Evolutionary conservation across 1,140 invertebrate species (phyloP).

Genomic region (Cherax quadricarinatus): DNA sequence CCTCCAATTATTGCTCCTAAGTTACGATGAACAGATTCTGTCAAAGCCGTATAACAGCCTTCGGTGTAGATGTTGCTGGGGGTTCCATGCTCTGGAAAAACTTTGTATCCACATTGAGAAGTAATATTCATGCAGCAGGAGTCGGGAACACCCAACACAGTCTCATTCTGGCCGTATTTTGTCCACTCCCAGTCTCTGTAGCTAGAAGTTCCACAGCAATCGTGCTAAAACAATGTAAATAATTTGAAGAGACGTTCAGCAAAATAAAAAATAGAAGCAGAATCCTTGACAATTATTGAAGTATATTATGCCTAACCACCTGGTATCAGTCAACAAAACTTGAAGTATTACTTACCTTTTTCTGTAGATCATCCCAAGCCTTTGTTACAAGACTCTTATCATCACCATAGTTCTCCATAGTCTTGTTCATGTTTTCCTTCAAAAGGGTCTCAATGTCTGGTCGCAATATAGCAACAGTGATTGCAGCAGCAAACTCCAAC

Average conservation of each 20-base stretch:
- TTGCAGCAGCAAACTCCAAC: slow-evolving; percentile 77
- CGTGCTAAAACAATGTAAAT: slow-evolving; percentile 46
- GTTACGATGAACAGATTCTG: slow-evolving; percentile 41
- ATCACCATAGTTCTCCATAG: slow-evolving; percentile 56
- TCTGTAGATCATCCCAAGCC: slow-evolving; percentile 68
- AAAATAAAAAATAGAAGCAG: no score
- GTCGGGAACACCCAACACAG: slow-evolving; percentile 39
- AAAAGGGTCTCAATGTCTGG: slow-evolving; percentile 65
- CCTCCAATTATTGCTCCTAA: slow-evolving; percentile 66
- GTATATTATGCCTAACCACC: no score
- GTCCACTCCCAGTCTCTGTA: slow-evolving; percentile 60
- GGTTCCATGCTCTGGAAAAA: neutral
- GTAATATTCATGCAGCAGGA: slow-evolving; percentile 61
- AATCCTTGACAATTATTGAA: no score
- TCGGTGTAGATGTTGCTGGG: slow-evolving; percentile 45
- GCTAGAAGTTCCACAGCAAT: slow-evolving; percentile 71
- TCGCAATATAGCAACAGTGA: slow-evolving; percentile 74
- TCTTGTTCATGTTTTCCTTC: slow-evolving; percentile 58
- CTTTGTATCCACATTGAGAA: neutral
- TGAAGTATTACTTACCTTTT: slow-evolving; percentile 55
- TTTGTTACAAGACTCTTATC: slow-evolving; percentile 24
- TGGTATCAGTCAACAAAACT: neutral
- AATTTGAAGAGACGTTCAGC: neutral
- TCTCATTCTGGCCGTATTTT: neutral
- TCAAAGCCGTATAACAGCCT: slow-evolving; percentile 62